Evolutionary conservation across 2,888 invertebrate species (phyloP), one percentile per base, ranked within the genome.

Genomic region (Callinectes sapidus): DNA sequence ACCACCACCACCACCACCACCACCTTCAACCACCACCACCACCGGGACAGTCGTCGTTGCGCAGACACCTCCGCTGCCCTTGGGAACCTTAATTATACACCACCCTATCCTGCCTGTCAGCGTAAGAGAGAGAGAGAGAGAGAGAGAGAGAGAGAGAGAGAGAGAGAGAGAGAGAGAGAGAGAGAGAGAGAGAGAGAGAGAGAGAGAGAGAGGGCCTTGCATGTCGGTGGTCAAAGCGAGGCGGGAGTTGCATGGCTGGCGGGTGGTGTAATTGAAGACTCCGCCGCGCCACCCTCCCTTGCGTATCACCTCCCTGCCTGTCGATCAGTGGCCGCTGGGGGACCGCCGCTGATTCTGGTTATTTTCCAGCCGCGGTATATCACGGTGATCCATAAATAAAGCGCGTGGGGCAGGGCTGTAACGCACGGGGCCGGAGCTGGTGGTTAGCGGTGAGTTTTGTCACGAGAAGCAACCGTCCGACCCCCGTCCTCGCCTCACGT

Each of bases 261-360:
- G 48, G 88, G 88, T 32, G 88, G 18, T 28, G 55, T 88, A 88
- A 88, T 88, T 55, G 54, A 61, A 88, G 88, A 55, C 88, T 35
- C 28, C 18, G 16, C 18, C 18, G 35, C 42, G 23, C 48, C 87
- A 42, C 48, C 88, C 55, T 28, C n/a, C 55, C 55, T 42, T n/a
- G n/a, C 87, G 48, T 55, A 2, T 48, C 32, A 42, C 88, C 88
- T 35, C 48, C 39, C 71, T 28, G 28, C 28, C 71, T 71, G 71
- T 71, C 71, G 71, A 71, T 71, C 71, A 71, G 71, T 71, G 71
- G 71, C n/a, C 10, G 61, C 61, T 61, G 61, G 61, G 61, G 61
- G 61, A 23, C 16, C 61, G 61, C 23, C 5, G 61, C 71, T 71
- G 71, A 71, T 71, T 71, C 71, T 71, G n/a, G 71, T 71, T 71